Conservation (phyloP, 2,113 vertebrate species). For the Helogale parvula region DNA sequence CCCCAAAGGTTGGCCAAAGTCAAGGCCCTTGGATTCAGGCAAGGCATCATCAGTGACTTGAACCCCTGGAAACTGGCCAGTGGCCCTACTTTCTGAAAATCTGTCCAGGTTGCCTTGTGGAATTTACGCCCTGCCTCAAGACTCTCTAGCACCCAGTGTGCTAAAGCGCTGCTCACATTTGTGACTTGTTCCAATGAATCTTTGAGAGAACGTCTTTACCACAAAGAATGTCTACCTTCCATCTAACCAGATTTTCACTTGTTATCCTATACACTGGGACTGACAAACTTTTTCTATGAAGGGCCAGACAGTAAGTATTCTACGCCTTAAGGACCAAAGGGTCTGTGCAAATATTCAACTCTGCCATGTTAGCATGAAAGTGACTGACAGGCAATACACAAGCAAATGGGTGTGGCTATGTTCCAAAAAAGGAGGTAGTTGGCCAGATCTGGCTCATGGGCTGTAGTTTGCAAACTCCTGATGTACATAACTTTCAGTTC, state of each 20-base stretch:
- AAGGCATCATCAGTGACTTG: neutral
- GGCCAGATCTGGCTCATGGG: neutral
- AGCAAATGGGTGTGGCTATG: neutral
- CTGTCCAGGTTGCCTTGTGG: neutral
- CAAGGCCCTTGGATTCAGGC: neutral
- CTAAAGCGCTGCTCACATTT: neutral
- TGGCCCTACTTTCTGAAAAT: neutral
- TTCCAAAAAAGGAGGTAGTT: neutral
- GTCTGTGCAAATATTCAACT: neutral
- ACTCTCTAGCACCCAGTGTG: neutral
- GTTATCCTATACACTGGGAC: neutral
- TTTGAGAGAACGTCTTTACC: neutral
- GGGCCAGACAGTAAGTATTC: neutral
- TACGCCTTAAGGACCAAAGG: neutral
- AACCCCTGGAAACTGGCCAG: neutral
- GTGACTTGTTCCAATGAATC: neutral
- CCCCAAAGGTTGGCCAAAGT: neutral
- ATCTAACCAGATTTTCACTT: neutral
- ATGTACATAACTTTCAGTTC: conserved; percentile 12
- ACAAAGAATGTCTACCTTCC: neutral
- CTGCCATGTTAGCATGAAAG: neutral
- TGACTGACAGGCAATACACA: neutral
- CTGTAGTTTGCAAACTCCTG: neutral
- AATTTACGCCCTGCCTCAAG: neutral
- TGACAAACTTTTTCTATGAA: neutral